Base-by-base conservation (phyloP, 2,113 vertebrate species). In the Platichthys flesus region DNA sequence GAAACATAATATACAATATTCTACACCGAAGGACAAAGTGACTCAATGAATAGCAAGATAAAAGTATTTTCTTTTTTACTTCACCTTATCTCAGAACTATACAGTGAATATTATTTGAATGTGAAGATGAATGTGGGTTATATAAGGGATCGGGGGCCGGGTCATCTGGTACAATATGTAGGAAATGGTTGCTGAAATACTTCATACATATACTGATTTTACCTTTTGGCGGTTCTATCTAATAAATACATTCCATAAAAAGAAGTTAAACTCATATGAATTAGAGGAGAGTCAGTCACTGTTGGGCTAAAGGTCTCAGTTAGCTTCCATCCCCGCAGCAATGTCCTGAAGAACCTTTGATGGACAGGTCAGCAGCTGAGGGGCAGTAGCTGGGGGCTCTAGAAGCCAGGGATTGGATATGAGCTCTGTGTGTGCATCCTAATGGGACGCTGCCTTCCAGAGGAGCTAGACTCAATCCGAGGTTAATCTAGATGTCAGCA, bases 401-500 rank as follows among this genome's bases (percentile, higher is more conserved):
- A 3, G 52, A 66, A 81, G 68, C 84, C 62, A 20, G 47, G 54
- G 79, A 85, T 73, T 81, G 88, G 82, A 76, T 71, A 47, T 24
- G 28, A 81, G 79, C 67, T 67, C 72, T 63, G 70, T 26, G 58
- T 85, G 67, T 77, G 87, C 85, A 87, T 91, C 74, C 80, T 87
- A 89, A 90, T 88, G 67, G 85, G 87, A 84, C 76, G 64, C 47
- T 83, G 67, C 76, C 84, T 76, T 79, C 78, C 85, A 82, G 82
- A 84, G 82, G 76, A 83, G 76, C 67, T 51, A 70, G 71, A 72
- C 85, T 82, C 81, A 69, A 57, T 79, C 82, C 77, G 78, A 87
- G 89, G 90, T 93, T 91, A 92, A 91, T 91, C 87, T 90, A 88
- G 85, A 92, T 88, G 90, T 91, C 89, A 90, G 73, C 81, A 84